These are phyloP conservation scores for Antennarius maculatus DNA, from an alignment of 2,797 vertebrate species.

Conservation along the genomic window DNA sequence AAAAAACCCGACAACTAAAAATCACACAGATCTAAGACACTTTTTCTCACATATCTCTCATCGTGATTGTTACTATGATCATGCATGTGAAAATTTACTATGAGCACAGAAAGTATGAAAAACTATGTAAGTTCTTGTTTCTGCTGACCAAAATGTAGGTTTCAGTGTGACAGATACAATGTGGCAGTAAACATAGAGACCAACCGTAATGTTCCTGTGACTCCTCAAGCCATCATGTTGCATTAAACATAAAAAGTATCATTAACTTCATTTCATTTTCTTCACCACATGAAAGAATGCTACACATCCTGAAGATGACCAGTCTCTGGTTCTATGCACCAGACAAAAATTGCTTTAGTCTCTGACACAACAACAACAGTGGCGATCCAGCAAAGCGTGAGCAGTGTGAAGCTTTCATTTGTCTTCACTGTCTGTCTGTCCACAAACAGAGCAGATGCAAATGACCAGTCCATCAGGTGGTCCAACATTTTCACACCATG, in stretches of 20 bases:
- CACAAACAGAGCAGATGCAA: conserved; percentile 19
- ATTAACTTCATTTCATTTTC: conserved; percentile 35
- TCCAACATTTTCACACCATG: conserved; percentile 7
- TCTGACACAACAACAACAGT: conserved; percentile 19
- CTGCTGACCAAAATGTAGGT: conserved; percentile 19
- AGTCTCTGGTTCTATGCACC: conserved; percentile 68
- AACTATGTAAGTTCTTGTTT: conserved; percentile 15
- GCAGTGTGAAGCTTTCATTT: conserved; percentile 23
- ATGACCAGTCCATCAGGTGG: neutral
- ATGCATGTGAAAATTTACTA: conserved; percentile 48
- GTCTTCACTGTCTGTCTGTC: conserved; percentile 13
- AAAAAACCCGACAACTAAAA: neutral
- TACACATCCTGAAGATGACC: conserved; percentile 54
- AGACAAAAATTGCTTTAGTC: conserved; percentile 77
- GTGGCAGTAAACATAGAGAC: conserved; percentile 30
- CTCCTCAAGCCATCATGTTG: conserved; percentile 53
- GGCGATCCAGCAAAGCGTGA: conserved; percentile 30
- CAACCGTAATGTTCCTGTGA: conserved; percentile 29
- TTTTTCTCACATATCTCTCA: conserved; percentile 31
- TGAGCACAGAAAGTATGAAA: conserved; percentile 33
- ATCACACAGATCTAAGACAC: conserved; percentile 32
- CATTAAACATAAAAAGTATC: conserved; percentile 60
- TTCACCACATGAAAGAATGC: conserved; percentile 52
- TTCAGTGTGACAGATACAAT: conserved; percentile 22
- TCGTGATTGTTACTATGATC: conserved; percentile 31